Base-by-base conservation (phyloP, 2,888 invertebrate species). In the Chorisops tibialis region DNA sequence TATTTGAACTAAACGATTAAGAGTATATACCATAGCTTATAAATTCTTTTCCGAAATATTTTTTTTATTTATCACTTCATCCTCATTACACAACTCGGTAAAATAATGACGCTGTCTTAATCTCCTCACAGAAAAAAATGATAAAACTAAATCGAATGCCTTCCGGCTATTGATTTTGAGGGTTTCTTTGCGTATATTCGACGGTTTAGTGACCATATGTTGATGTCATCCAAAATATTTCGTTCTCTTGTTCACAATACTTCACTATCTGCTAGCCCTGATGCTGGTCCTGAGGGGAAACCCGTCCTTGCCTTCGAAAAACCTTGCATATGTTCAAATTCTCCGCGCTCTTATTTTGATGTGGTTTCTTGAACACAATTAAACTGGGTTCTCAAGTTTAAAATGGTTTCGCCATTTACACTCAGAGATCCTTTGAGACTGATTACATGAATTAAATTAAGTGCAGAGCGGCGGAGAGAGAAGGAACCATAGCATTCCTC, bases 171-270 rank as follows among this genome's bases (percentile, higher is more conserved):
- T 59, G 43, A 54, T 60, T 37, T 60, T 63, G 54, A 50, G 54
- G 61, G 52, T 59, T 58, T 39, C 22, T 56, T 18, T 30, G 56
- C 60, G 43, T 43, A 43, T 43, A 54, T 59, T 63, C 50, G 39
- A 47, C 37, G 63, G 61, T 58, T 50, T 47, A 37, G 30, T 52
- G 66, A 68, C 69, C 77, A 77, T 77, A 77, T 77, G 77, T 70
- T 77, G 76, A 75, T 78, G 78, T 78, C 77, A 77, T 74, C 77
- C 77, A 77, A 75, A 74, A 77, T 76, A 71, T 68, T 73, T 73
- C 70, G 71, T 73, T 73, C 73, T 73, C 73, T 77, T 74, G 73
- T 76, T 56, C 30, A 16, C 50, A 68, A 64, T 70, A 67, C 69
- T 62, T 58, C 62, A 62, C 65, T 51, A 59, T n/a, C 30, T 60